These are phyloP conservation scores for Delphinapterus leucas DNA, from an alignment of 2,113 vertebrate genomes.

Conservation along the genomic window DNA sequence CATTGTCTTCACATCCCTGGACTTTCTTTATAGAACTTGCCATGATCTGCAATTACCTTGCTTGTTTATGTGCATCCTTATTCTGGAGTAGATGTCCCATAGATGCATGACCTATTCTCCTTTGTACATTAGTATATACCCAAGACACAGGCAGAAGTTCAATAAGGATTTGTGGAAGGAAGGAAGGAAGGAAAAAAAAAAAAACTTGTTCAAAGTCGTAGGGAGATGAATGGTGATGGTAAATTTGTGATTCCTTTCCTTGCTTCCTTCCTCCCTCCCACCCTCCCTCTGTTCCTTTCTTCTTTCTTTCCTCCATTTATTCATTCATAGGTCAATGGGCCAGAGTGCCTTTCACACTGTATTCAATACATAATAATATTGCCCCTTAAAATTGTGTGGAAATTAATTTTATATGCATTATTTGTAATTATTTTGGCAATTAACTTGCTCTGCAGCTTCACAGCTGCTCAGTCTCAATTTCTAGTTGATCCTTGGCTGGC, in stretches of 20 bases:
- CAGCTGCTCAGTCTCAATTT: slow-evolving; percentile 27
- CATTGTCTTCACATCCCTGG: background rate
- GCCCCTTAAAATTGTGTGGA: background rate
- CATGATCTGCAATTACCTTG: background rate
- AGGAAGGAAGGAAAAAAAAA: background rate
- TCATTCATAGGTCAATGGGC: background rate
- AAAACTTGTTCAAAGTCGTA: background rate
- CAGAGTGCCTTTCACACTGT: background rate
- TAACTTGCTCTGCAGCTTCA: slow-evolving; percentile 5
- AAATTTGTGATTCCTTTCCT: background rate
- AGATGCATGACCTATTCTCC: fast-evolving
- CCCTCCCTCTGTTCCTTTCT: no score
- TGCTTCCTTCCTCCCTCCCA: fast-evolving
- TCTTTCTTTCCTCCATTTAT: background rate
- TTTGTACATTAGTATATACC: background rate
- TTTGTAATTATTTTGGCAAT: slow-evolving; percentile 45
- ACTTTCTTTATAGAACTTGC: background rate
- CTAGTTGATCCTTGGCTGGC: background rate
- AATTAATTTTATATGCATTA: slow-evolving; percentile 10
- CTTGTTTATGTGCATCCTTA: background rate
- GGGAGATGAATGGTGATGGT: background rate
- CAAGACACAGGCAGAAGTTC: background rate
- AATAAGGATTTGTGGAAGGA: background rate
- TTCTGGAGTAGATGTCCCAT: background rate
- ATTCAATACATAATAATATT: background rate